These are phyloP conservation scores for Siniperca knerii DNA, from an alignment of 2,113 vertebrate species.

Conservation along the genomic window DNA sequence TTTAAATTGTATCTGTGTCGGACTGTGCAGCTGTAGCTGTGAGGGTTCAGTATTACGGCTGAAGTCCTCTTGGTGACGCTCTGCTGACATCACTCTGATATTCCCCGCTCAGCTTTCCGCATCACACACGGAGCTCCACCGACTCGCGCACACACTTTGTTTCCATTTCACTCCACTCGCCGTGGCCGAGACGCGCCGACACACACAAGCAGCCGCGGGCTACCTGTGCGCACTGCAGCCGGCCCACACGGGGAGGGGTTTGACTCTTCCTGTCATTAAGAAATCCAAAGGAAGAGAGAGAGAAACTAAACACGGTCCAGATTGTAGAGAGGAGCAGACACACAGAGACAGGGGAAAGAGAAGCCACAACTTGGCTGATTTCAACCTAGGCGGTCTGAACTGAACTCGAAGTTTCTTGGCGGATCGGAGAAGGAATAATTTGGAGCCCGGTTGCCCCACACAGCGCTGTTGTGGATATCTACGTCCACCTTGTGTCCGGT, in stretches of 20 bases:
- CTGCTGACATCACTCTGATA: slow-evolving; percentile 78
- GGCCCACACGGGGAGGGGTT: slow-evolving; percentile 54
- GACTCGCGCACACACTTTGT: slow-evolving; percentile 31
- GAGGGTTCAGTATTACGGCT: slow-evolving; percentile 51
- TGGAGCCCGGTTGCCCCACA: slow-evolving; percentile 21
- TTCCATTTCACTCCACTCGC: slow-evolving; percentile 34
- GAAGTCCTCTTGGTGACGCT: slow-evolving; percentile 80
- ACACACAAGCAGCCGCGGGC: slow-evolving; percentile 1
- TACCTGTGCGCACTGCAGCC: slow-evolving; percentile 69
- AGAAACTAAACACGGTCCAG: slow-evolving; percentile 22
- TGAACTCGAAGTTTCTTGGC: slow-evolving; percentile 56
- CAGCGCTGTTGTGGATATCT: slow-evolving; percentile 71
- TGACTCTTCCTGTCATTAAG: slow-evolving; percentile 32
- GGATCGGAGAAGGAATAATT: slow-evolving; percentile 62
- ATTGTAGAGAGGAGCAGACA: not conserved
- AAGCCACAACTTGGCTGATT: slow-evolving; percentile 57
- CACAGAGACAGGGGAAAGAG: not conserved
- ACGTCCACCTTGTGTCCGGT: slow-evolving; percentile 61
- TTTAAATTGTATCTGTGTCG: not conserved
- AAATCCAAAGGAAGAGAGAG: not conserved
- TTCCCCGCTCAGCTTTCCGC: slow-evolving; percentile 48
- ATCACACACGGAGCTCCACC: slow-evolving; percentile 39
- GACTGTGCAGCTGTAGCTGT: not conserved
- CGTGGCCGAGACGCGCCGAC: slow-evolving; percentile 10
- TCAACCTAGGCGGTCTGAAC: slow-evolving; percentile 19